Base-by-base conservation (phyloP, 2,113 vertebrate genomes). In the Mustela lutreola region DNA sequence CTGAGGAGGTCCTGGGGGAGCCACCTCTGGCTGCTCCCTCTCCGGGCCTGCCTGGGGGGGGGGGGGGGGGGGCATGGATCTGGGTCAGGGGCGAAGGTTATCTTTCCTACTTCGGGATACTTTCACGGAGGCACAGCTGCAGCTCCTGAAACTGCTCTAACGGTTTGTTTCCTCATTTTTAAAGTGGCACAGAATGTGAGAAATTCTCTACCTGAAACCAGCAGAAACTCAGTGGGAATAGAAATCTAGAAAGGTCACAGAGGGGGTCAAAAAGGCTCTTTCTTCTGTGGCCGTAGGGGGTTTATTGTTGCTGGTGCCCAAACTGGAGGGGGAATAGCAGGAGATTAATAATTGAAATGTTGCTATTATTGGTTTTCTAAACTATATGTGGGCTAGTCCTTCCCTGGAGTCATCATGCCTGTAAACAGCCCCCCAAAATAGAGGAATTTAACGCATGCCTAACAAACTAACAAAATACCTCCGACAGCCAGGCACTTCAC, bases 261-360 rank as follows among this genome's bases (percentile, higher is more conserved):
- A 92, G 36, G 39, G 80, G 58, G 83, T 70, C 79, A 83, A 39
- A 97, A 93, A 56, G 79, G 31, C 93, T 62, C 87, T 97, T 97
- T 93, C 85, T 97, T 97, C 91, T 76, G 73, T 81, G 73, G 94
- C 91, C 91, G 45, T 88, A 73, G 95, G 96, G 91, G 75, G 93
- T 79, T 96, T 88, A 97, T 93, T 97, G 94, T 97, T 82, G 92
- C 90, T 95, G 94, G 84, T 96, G 65, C 85, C 92, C 90, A 92
- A 76, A 92, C 63, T 90, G 76, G 67, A 96, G 93, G 95, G 84
- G 90, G 87, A 97, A 83, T 90, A 93, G 91, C 89, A 83, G 89
- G 89, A 97, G 96, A 97, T 97, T 88, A 97, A 97, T 97, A 97
- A 98, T 85, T 96, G 96, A 97, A 95, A 94, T 91, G 96, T 82